These are phyloP conservation scores for Odontamblyopus rebecca DNA, from an alignment of 2,797 vertebrate genomes.

Conservation along the genomic window DNA sequence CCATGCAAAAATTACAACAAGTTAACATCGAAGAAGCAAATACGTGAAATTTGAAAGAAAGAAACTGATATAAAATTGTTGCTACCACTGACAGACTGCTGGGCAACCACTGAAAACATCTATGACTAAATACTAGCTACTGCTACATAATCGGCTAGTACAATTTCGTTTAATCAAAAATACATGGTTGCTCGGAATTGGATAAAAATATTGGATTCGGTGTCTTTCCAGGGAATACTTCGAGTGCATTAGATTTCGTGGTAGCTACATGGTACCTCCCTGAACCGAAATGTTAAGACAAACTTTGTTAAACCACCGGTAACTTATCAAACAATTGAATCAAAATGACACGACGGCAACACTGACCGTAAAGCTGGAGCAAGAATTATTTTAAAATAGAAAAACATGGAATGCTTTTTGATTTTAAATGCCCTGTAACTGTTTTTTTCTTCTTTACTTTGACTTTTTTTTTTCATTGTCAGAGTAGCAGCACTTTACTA, in stretches of 20 bases:
- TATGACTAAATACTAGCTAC: slow-evolving; percentile 13
- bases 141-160: slow-evolving; percentile 57
- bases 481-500: no score
- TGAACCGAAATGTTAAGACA: background rate
- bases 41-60: slow-evolving; percentile 14
- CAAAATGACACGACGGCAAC: background rate
- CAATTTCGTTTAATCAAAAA: background rate
- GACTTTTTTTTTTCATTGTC: no score
- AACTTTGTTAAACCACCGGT: slow-evolving; percentile 8
- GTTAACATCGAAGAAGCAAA: slow-evolving; percentile 23
- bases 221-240: background rate
- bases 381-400: slow-evolving; percentile 1
- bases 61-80: slow-evolving; percentile 12
- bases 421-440: slow-evolving; percentile 2
- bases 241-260: slow-evolving; percentile 4
- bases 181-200: background rate
- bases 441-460: no score
- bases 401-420: background rate
- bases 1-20: slow-evolving; percentile 25
- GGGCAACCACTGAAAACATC: slow-evolving; percentile 34
- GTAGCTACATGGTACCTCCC: slow-evolving; percentile 13
- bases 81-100: slow-evolving; percentile 56
- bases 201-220: background rate
- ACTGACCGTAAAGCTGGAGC: background rate
- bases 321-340: background rate